phyloP scores from a whole-genome alignment of 1,140 invertebrate species.

The Trypoxylus dichotomus region DNA sequence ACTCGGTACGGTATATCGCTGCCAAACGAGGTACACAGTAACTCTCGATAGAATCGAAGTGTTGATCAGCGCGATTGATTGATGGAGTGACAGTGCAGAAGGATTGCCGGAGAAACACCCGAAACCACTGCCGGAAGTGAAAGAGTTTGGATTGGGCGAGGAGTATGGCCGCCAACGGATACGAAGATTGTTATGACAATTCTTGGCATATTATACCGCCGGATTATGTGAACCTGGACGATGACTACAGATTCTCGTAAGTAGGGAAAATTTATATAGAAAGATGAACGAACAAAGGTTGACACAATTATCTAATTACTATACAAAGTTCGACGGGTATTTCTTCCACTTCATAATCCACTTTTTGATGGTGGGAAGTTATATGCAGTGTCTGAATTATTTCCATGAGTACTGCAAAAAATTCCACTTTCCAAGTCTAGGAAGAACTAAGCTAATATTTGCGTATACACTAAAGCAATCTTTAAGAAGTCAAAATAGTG shows the following conservation, averaged over 20 bases:
- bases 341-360: no score
- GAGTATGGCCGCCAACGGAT: slow-evolving; percentile 56
- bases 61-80: slow-evolving; percentile 15
- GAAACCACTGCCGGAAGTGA: slow-evolving; percentile 6
- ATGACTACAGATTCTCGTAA: slow-evolving; percentile 60
- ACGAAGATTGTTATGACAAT: slow-evolving; percentile 66
- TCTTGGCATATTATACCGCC: slow-evolving; percentile 70
- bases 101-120: neutral
- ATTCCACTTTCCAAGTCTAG: no score
- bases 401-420: no score
- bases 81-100: slow-evolving; percentile 26
- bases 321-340: no score
- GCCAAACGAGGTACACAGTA: neutral
- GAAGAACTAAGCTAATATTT: no score
- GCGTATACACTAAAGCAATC: no score
- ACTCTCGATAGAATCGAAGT: neutral
- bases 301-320: no score
- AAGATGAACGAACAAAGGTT: neutral
- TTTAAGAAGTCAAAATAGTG: no score
- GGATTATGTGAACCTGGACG: slow-evolving; percentile 67
- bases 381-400: no score
- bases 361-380: no score
- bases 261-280: slow-evolving; percentile 33
- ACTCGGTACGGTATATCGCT: neutral
- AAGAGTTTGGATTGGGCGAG: neutral